These are phyloP conservation scores for Hymenochirus boettgeri DNA, from an alignment of 2,113 vertebrate genomes.

Conservation along the genomic window DNA sequence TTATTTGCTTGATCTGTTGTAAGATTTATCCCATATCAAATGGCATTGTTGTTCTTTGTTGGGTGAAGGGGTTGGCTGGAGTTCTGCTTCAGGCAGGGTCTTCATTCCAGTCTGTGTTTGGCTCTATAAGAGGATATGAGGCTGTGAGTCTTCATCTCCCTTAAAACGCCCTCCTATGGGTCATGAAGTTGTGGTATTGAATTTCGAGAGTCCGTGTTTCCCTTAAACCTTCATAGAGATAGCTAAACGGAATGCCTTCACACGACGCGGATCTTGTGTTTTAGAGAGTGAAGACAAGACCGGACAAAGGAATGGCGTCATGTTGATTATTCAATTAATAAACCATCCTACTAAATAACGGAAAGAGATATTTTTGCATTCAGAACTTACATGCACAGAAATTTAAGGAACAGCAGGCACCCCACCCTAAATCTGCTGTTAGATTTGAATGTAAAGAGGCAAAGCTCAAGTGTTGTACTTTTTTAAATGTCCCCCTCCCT, in stretches of 20 bases:
- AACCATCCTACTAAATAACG: slow-evolving; percentile 3
- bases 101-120: slow-evolving; percentile 90
- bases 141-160: slow-evolving; percentile 96
- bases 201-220: slow-evolving; percentile 97
- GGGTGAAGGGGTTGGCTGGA: slow-evolving; percentile 89
- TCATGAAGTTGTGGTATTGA: slow-evolving; percentile 99
- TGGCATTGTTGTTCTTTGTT: slow-evolving; percentile 99
- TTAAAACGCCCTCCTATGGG: slow-evolving; percentile 98
- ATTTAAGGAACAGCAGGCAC: slow-evolving; percentile 55
- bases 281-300: slow-evolving; percentile 43
- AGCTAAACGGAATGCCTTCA: slow-evolving; percentile 99
- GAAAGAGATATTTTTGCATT: slow-evolving; percentile 18
- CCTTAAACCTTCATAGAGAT: slow-evolving; percentile 99
- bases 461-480: slow-evolving; percentile 77
- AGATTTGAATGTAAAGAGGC: slow-evolving; percentile 51
- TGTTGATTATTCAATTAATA: not conserved
- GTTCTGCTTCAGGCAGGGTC: slow-evolving; percentile 86
- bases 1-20: slow-evolving; percentile 96
- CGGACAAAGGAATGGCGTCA: slow-evolving; percentile 1
- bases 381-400: slow-evolving; percentile 51
- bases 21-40: slow-evolving; percentile 97
- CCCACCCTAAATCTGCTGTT: slow-evolving; percentile 64
- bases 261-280: slow-evolving; percentile 93
- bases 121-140: slow-evolving; percentile 95
- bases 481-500: slow-evolving; percentile 43